phyloP scores from a whole-genome alignment of 2,113 vertebrate genomes.

The Phainopepla nitens region DNA sequence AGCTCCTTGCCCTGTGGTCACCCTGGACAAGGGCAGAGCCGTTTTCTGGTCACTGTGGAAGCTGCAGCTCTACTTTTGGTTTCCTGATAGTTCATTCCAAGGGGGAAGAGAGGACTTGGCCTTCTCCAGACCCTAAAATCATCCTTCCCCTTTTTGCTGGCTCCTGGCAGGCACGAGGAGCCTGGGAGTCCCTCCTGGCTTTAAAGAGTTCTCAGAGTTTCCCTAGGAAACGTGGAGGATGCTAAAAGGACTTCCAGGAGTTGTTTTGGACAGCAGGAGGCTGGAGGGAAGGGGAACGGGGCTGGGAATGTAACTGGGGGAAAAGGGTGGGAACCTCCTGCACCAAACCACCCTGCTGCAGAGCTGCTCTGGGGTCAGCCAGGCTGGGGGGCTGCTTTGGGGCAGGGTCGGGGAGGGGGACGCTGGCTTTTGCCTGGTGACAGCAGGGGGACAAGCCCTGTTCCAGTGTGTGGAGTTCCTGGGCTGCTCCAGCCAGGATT shows the following conservation, averaged over 20 bases:
- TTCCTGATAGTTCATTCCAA: neutral
- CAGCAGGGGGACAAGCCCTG: neutral
- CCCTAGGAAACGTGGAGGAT: neutral
- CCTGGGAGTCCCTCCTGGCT: neutral
- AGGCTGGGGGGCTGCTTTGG: neutral
- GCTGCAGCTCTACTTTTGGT: neutral
- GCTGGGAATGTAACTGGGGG: fast-evolving
- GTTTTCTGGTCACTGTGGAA: neutral
- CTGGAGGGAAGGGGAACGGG: neutral
- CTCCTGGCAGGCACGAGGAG: neutral
- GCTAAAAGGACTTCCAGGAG: neutral
- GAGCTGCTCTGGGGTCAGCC: neutral
- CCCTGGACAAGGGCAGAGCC: neutral
- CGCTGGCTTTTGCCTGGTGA: neutral
- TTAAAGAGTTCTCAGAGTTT: neutral
- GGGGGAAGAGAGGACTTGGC: neutral
- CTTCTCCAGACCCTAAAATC: neutral
- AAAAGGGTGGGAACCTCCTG: neutral
- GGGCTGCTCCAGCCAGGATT: fast-evolving
- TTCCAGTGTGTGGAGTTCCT: neutral
- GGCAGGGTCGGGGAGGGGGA: neutral
- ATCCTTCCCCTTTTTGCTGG: neutral
- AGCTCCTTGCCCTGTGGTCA: neutral
- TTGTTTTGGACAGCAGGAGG: neutral
- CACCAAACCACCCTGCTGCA: neutral